Base-by-base conservation (phyloP, 37 sponge, comb jelly and placozoan species). In the Beroe forskalii region DNA sequence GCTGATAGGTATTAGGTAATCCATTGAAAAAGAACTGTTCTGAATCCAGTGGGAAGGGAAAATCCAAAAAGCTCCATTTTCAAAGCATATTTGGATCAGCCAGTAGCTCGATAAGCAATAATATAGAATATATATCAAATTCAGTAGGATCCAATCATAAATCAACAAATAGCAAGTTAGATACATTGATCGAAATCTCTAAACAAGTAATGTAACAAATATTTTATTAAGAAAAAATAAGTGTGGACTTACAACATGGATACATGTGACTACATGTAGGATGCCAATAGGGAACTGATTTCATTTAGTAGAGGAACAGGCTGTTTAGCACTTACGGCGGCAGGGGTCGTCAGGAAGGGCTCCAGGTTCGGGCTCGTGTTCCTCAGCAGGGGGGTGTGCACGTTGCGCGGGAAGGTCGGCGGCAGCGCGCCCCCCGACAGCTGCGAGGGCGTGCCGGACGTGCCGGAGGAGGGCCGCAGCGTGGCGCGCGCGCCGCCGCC, bases 261-360 rank as follows among this genome's bases (percentile, higher is more conserved):
- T 69, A 69, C 72, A 69, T 69, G 72, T 69, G 32, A 69, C 32
- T 69, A 69, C 72, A 69, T 69, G 72, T 69, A 69, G 72, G 72
- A 36, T 27, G 72, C 72, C 72, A 69, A 69, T 69, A 69, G 72
- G 32, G 72, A 69, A 69, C 72, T 69, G 72, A 69, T 69, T 69
- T 69, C 72, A 69, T 69, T 69, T 69, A 69, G 72, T 27, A 69
- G 32, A 32, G 72, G 72, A 27, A 69, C 72, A 32, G 27, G 72
- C 72, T 69, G 72, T 69, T 36, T 69, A 35, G 72, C 72, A 69
- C 72, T 69, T 69, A 69, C 72, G 72, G 72, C 38, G 32, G 72
- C 39, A 19, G 72, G 8, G 12, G 72, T 28, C 35, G 39, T 69
- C 38, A 36, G 36, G 39, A 36, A 69, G 19, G 72, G 72, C 2